Evolutionary conservation across 1,140 invertebrate species (phyloP).

Genomic region (Pseudachorutes palmiensis): DNA sequence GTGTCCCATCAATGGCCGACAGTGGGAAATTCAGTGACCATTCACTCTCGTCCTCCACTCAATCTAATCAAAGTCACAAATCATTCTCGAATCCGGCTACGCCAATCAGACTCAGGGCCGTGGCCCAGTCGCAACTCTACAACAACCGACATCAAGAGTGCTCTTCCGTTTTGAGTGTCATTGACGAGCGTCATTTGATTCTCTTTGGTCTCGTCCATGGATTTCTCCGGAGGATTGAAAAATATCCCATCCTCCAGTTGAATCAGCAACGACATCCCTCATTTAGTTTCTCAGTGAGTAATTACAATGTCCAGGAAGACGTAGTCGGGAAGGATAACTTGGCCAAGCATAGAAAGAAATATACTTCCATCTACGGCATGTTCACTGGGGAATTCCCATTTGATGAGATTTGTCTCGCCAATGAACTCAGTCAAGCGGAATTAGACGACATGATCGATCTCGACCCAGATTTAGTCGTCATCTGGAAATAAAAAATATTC

Average conservation of each 20-base stretch:
- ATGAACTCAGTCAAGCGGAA: constrained; percentile 67
- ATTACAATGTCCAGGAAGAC: constrained; percentile 50
- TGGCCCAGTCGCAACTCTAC: constrained; percentile 1
- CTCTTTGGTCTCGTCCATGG: constrained; percentile 83
- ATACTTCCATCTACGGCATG: constrained; percentile 50
- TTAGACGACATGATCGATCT: constrained; percentile 77
- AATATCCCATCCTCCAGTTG: constrained; percentile 43
- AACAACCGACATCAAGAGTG: background rate
- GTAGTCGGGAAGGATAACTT: constrained; percentile 32
- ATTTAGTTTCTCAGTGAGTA: constrained; percentile 40
- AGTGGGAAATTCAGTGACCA: constrained; percentile 33
- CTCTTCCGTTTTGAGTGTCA: constrained; percentile 39
- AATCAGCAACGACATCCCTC: constrained; percentile 18
- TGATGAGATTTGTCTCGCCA: constrained; percentile 82
- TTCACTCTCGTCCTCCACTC: constrained; percentile 34
- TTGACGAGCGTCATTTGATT: constrained; percentile 78
- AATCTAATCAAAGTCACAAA: constrained; percentile 25
- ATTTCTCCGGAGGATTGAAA: constrained; percentile 72
- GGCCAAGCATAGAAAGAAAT: constrained; percentile 41
- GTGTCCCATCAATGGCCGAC: constrained; percentile 10
- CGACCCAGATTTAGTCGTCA: constrained; percentile 71
- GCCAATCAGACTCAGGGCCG: constrained; percentile 23
- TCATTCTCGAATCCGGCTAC: constrained; percentile 33
- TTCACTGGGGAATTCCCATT: constrained; percentile 72
- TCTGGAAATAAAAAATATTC: constrained; percentile 64